Conservation (phyloP, 2,797 vertebrate species). For the Perodicticus potto region DNA sequence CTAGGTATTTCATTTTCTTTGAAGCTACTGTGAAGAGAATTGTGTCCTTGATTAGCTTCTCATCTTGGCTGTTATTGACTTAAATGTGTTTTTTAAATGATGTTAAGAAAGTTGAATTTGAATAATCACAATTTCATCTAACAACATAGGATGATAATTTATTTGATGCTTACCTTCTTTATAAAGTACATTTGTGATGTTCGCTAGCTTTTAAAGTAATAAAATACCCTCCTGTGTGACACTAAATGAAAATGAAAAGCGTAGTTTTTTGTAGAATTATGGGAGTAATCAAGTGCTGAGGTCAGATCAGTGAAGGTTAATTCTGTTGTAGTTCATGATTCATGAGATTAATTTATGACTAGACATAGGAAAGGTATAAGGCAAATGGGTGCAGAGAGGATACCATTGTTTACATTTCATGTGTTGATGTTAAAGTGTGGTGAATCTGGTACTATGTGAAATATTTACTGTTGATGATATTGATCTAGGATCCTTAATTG, state of each 20-base stretch:
- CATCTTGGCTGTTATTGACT: too few relatives aligned
- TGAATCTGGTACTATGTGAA: not conserved
- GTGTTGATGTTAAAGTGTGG: not conserved
- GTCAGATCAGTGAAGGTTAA: not conserved
- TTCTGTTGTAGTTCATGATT: not conserved
- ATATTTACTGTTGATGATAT: constrained; percentile 21
- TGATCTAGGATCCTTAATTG: not conserved
- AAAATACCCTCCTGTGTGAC: not conserved
- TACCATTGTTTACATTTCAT: not conserved
- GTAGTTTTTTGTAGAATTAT: not conserved
- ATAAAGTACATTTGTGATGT: not conserved
- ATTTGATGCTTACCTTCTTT: constrained; percentile 9
- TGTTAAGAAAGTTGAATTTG: constrained; percentile 1
- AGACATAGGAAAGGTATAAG: not conserved
- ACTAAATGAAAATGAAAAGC: constrained; percentile 22
- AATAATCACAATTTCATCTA: constrained; percentile 6
- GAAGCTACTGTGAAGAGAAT: too few relatives aligned
- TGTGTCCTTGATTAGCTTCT: too few relatives aligned
- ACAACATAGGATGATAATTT: not conserved
- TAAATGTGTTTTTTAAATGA: constrained; percentile 3
- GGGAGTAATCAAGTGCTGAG: not conserved
- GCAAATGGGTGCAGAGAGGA: not conserved
- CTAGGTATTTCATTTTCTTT: too few relatives aligned
- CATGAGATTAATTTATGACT: not conserved
- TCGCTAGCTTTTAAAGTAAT: constrained; percentile 45